Base-by-base conservation (phyloP, 2,113 vertebrate genomes). In the Axis porcinus region DNA sequence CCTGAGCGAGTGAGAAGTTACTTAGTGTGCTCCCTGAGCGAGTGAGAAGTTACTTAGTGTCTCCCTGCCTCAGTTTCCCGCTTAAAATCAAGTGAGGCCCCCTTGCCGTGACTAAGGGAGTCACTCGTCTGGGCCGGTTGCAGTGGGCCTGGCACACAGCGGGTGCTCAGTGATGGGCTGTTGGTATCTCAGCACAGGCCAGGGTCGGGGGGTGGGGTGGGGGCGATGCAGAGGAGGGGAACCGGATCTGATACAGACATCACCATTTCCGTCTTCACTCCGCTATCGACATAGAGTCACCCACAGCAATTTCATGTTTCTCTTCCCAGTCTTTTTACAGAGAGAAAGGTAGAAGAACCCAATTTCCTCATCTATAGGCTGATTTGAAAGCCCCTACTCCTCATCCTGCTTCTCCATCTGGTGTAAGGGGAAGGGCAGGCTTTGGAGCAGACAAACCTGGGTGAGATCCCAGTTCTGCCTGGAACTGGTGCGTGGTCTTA, bases 211-310 rank as follows among this genome's bases (percentile, higher is more conserved):
- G 17, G 5, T 1, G 19, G 67, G n/a, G n/a, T 23, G 19, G n/a
- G n/a, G 19, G 10, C 1, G 0, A 45, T 12, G 16, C 1, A 1
- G 30, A 43, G 40, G 23, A 19, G 21, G 5, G 36, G 21, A 3
- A 12, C 11, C 1, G 0, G 15, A 45, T 40, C 40, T 21, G 14
- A 8, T 30, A 30, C n/a, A 2, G n/a, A n/a, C 8, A 3, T 13
- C 40, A 8, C 6, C 27, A 17, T 13, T 45, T 13, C 40, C 2
- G 0, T 55, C 21, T 30, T 15, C 45, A 52, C 14, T 2, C 27
- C 2, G 16, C 36, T 21, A 3, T 5, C 4, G 33, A 57, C n/a
- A 2, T 7, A 33, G 82, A 10, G 64, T 16, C 40, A 11, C 55
- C 5, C 3, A 13, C 33, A 33, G 62, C 67, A 11, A 27, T 8